Conservation (phyloP, 2,797 vertebrate species). For the Sebastes aleutianus region DNA sequence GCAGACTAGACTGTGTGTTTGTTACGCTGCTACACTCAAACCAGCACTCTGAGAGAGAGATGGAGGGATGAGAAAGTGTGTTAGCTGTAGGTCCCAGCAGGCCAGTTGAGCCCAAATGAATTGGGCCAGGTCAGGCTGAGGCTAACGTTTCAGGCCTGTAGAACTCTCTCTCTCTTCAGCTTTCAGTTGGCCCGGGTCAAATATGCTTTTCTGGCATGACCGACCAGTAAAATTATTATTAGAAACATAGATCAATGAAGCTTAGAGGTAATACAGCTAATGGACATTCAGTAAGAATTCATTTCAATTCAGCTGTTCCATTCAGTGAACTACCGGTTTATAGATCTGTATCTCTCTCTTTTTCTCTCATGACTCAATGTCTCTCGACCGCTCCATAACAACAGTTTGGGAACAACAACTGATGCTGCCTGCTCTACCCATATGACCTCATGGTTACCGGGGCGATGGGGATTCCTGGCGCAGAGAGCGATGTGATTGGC, state of each 20-base stretch:
- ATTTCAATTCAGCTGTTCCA: background rate
- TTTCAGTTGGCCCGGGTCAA: background rate
- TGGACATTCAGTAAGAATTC: background rate
- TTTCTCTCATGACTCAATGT: slow-evolving; percentile 13
- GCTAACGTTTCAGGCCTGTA: background rate
- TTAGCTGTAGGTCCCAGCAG: background rate
- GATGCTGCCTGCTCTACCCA: slow-evolving; percentile 62
- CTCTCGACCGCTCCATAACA: slow-evolving; percentile 53
- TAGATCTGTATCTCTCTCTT: background rate
- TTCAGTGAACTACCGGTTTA: background rate
- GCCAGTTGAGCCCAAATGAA: background rate
- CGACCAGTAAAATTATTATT: background rate
- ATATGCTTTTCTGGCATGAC: background rate
- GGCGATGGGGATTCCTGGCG: slow-evolving; percentile 78
- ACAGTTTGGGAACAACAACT: slow-evolving; percentile 68
- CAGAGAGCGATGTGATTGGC: slow-evolving; percentile 68
- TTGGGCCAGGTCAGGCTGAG: background rate
- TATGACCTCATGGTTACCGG: slow-evolving; percentile 79
- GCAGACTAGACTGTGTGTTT: background rate
- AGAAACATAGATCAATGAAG: background rate
- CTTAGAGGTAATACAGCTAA: background rate
- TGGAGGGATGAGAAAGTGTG: background rate
- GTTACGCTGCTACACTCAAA: background rate
- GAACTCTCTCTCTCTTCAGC: background rate
- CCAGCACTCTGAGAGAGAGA: background rate